phyloP scores from a whole-genome alignment of 2,888 invertebrate genomes.

The Hemistola chrysoprasaria region DNA sequence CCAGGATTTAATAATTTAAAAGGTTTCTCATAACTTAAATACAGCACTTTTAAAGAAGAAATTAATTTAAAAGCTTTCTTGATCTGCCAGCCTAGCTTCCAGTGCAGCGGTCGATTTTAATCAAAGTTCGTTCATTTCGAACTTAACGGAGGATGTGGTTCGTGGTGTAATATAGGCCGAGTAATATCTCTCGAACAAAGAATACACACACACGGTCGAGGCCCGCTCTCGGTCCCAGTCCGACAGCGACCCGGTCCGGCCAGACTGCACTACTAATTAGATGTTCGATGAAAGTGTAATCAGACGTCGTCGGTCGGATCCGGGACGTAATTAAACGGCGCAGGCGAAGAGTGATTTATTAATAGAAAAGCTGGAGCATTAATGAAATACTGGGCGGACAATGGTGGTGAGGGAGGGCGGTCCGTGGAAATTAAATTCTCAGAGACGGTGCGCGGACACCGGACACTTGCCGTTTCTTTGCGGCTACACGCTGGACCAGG shows the following conservation, averaged over 20 bases:
- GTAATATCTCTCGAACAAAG: slow-evolving; percentile 72
- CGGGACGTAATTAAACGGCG: slow-evolving; percentile 80
- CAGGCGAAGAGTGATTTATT: slow-evolving; percentile 82
- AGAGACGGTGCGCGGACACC: slow-evolving; percentile 53
- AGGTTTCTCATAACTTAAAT: slow-evolving; percentile 7
- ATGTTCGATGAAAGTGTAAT: slow-evolving; percentile 82
- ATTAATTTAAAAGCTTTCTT: slow-evolving; percentile 27
- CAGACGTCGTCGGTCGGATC: slow-evolving; percentile 77
- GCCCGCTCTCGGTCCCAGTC: slow-evolving; percentile 12
- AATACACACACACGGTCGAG: slow-evolving; percentile 67
- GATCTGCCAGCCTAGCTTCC: slow-evolving; percentile 24
- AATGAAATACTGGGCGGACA: slow-evolving; percentile 82
- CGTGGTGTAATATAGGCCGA: slow-evolving; percentile 63
- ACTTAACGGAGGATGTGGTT: slow-evolving; percentile 59
- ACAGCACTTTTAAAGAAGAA: slow-evolving; percentile 12
- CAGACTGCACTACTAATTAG: slow-evolving; percentile 79
- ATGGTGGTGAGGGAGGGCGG: slow-evolving; percentile 73
- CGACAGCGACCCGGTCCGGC: slow-evolving; percentile 37
- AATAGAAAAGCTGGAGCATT: slow-evolving; percentile 81
- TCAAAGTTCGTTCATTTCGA: slow-evolving; percentile 73
- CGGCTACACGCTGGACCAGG: slow-evolving; percentile 44
- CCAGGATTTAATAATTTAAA: slow-evolving; percentile 5
- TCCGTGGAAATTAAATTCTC: slow-evolving; percentile 80
- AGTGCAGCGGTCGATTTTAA: slow-evolving; percentile 64
- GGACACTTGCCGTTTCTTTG: slow-evolving; percentile 67